These are phyloP conservation scores for Prunella strophiata DNA, from an alignment of 2,797 vertebrate species.

Conservation along the genomic window DNA sequence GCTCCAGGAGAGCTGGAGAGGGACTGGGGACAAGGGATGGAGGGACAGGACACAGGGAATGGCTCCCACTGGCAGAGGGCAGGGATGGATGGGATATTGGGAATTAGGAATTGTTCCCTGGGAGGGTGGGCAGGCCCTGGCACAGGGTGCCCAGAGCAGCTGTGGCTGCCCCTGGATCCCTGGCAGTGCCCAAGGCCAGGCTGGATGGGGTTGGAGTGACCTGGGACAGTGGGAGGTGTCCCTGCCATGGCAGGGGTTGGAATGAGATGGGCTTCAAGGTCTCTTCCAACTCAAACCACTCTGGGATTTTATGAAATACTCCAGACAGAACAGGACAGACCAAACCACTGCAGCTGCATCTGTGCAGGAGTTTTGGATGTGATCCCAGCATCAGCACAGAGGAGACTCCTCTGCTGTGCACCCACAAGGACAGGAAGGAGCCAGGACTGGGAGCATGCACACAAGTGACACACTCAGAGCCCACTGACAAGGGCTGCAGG, in stretches of 20 bases:
- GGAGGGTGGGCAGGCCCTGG: not conserved
- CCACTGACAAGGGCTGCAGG: not conserved
- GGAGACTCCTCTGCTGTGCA: not conserved
- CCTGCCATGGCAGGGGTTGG: not conserved
- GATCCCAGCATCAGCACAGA: not conserved
- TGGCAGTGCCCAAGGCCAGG: not conserved
- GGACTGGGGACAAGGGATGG: not conserved
- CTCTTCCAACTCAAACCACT: not conserved
- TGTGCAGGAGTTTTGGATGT: not conserved
- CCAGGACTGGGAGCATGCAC: not conserved
- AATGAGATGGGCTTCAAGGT: accelerated
- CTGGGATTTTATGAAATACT: not conserved
- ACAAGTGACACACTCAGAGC: not conserved
- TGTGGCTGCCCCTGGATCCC: not conserved
- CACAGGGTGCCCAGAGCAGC: not conserved
- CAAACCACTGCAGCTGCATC: not conserved
- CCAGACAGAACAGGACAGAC: not conserved
- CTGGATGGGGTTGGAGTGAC: accelerated
- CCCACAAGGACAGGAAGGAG: not conserved
- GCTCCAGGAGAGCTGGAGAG: not conserved
- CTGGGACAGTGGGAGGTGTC: accelerated
- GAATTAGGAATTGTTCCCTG: not conserved
- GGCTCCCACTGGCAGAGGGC: not conserved
- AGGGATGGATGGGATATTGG: not conserved
- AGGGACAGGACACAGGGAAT: not conserved